Percentiles rank a stretch among this genome's conserved stretches.
phyloP scores from a whole-genome alignment of 2,113 vertebrate genomes.

The Gallinago paraguaiae region DNA sequence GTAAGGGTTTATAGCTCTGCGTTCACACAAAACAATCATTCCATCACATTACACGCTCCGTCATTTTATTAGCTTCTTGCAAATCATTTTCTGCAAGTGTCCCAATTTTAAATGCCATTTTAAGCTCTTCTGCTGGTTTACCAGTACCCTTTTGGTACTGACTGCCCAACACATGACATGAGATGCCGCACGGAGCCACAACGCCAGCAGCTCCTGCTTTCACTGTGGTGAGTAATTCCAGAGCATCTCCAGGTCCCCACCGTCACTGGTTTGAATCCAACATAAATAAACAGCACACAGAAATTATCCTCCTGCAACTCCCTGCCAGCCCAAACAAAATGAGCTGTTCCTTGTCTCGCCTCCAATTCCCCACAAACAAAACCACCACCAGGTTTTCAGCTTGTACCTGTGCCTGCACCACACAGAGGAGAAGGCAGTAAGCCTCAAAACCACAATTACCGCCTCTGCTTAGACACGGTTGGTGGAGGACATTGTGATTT shows the following conservation, averaged over 20 bases:
- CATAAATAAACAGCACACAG: neutral
- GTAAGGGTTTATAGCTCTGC: neutral
- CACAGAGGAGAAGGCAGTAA: neutral
- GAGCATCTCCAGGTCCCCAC: neutral
- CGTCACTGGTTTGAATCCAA: neutral
- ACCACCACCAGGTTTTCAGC: neutral
- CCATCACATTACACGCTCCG: neutral
- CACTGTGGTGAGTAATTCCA: neutral
- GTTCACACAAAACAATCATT: neutral
- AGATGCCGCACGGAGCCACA: neutral
- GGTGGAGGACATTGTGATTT: neutral
- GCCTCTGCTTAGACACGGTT: accelerated
- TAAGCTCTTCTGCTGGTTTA: neutral
- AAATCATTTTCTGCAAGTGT: neutral
- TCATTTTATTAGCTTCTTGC: conserved; percentile 11
- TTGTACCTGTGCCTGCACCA: neutral
- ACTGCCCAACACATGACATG: neutral
- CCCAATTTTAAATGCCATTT: neutral
- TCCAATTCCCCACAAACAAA: neutral
- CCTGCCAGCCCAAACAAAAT: conserved; percentile 14
- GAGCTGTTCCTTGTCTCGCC: neutral
- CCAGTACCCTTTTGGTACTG: neutral
- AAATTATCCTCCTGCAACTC: neutral
- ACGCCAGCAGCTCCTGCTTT: neutral
- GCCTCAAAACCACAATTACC: neutral